Base-by-base conservation (phyloP, 37 sponge, comb jelly and placozoan genomes). In the Cladorhizidae sp. region DNA sequence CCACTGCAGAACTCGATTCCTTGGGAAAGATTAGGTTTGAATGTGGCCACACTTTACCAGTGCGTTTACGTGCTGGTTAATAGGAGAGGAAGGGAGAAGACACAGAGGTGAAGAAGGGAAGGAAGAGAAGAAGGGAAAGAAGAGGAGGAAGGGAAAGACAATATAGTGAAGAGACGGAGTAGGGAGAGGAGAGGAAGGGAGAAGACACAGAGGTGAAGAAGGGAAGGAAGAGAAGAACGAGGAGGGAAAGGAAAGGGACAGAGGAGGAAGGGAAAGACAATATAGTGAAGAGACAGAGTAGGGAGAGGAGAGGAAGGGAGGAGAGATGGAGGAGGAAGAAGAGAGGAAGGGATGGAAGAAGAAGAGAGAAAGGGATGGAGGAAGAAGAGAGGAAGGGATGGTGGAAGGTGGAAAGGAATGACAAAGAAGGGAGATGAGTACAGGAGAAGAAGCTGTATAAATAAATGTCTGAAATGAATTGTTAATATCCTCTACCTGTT, bases 61-160 rank as follows among this genome's bases (percentile, higher is more conserved):
- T 81, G 64, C 82, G 86, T 41, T 83, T 85, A 6, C 84, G 81
- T 43, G 80, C 85, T 65, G 79, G 33, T 72, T 11, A 50, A 36
- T 36, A 78, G 33, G 39, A 43, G 35, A 42, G 76, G 8, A 61
- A 17, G 7, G 6, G 40, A 41, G 61, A 3, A 39, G 49, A 43
- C 37, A 40, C 25, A 50, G 83, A 82, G 74, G 56, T 37, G 63
- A 61, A 39, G 36, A 67, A 40, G 25, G 45, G 38, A 54, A 72
- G 40, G 21, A 51, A 79, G 38, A 5, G 79, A 33, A 2, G 1
- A 25, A 41, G 79, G 63, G 42, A 59, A 26, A 59, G 45, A 38
- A 9, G 39, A 59, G 77, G 77, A 41, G 39, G 77, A n/a, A 76
- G 77, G 63, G 74, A 42, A 15, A 38, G 23, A 15, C 3, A 9